These are phyloP conservation scores for Pelecanoides urinatrix DNA, from an alignment of 2,113 vertebrate genomes.

Conservation along the genomic window DNA sequence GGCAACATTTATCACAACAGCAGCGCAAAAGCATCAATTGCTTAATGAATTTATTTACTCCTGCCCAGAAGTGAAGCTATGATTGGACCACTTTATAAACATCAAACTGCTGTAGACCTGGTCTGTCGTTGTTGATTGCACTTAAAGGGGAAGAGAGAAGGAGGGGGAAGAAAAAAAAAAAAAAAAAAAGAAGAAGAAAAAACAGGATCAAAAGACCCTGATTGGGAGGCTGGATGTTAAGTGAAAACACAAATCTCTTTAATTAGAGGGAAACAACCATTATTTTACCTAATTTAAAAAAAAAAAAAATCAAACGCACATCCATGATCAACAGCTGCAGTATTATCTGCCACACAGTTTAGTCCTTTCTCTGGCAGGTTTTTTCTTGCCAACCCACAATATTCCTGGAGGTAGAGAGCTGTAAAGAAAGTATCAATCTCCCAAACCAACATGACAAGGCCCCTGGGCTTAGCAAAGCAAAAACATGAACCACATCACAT, in stretches of 20 bases:
- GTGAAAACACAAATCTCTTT: slow-evolving; percentile 5
- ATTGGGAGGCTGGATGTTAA: neutral
- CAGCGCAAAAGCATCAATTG: slow-evolving; percentile 45
- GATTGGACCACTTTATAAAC: slow-evolving; percentile 60
- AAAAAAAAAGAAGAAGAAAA: neutral
- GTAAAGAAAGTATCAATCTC: neutral
- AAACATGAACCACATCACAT: neutral
- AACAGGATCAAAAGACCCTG: neutral
- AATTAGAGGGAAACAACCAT: slow-evolving; percentile 18
- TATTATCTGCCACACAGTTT: neutral
- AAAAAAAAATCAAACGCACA: neutral
- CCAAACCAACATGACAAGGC: neutral
- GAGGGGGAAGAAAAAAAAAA: rapidly evolving
- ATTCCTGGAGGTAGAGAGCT: neutral
- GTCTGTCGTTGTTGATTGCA: neutral
- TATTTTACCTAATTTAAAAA: neutral
- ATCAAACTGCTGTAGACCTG: slow-evolving; percentile 26
- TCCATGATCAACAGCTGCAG: neutral
- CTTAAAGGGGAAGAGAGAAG: neutral
- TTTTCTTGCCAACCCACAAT: neutral
- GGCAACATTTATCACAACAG: slow-evolving; percentile 63
- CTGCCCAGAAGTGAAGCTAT: slow-evolving; percentile 50
- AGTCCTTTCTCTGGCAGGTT: neutral
- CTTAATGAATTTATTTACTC: slow-evolving; percentile 67
- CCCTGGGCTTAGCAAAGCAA: neutral